These are phyloP conservation scores for Cataglyphis rosenhaueri DNA, from an alignment of 2,888 invertebrate genomes.

Conservation along the genomic window DNA sequence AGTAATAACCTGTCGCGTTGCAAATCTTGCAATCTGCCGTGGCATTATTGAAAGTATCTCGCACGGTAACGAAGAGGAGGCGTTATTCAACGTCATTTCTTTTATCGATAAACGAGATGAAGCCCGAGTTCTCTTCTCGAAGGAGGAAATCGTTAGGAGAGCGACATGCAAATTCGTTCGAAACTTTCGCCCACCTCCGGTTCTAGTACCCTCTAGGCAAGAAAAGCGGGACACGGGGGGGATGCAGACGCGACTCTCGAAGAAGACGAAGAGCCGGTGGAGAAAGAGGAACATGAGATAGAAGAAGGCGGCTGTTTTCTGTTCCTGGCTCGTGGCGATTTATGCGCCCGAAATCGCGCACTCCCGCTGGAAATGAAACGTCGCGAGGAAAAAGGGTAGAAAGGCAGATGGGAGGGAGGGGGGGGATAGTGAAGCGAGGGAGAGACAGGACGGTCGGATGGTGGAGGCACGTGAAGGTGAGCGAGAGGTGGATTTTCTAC, in stretches of 20 bases:
- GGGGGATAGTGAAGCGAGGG: conserved; percentile 5
- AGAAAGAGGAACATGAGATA: conserved; percentile 56
- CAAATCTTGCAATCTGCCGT: conserved; percentile 43
- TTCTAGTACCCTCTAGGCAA: conserved; percentile 73
- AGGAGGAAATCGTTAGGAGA: conserved; percentile 83
- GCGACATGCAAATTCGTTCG: conserved; percentile 83
- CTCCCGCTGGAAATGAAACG: conserved; percentile 79
- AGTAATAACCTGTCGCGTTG: conserved; percentile 16
- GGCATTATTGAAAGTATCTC: conserved; percentile 67
- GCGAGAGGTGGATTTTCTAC: conserved; percentile 63
- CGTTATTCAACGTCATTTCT: conserved; percentile 76
- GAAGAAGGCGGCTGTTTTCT: conserved; percentile 71
- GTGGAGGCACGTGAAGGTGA: conserved; percentile 52
- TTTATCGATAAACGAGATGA: conserved; percentile 76
- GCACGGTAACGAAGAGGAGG: conserved; percentile 62
- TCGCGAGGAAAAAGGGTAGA: conserved; percentile 61
- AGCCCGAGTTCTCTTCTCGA: conserved; percentile 71
- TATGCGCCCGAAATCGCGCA: conserved; percentile 79
- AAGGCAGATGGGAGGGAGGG: not conserved
- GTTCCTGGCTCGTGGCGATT: conserved; percentile 78
- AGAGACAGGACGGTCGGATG: conserved; percentile 22
- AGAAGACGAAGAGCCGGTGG: conserved; percentile 56
- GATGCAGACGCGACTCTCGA: conserved; percentile 62
- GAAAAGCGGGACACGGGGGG: conserved; percentile 72
- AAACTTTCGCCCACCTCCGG: conserved; percentile 78